Percentiles rank a stretch among this genome's conserved stretches.
These are phyloP conservation scores for Sericinus montela DNA, from an alignment of 2,888 invertebrate genomes.

Conservation along the genomic window DNA sequence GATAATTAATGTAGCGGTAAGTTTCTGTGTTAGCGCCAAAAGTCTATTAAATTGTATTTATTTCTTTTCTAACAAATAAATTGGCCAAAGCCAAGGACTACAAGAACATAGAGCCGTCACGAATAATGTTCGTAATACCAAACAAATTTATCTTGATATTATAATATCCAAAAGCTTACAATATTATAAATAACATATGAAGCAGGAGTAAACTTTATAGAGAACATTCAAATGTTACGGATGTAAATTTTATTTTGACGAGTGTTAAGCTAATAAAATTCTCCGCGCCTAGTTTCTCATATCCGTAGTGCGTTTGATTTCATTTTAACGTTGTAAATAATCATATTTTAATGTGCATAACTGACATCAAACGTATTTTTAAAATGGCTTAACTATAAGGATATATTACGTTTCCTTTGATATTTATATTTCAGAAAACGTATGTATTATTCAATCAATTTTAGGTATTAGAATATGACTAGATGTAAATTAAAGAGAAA, in stretches of 20 bases:
- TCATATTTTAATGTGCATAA: constrained; percentile 6
- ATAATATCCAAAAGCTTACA: neutral
- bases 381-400: neutral
- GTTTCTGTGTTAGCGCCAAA: too few species aligned
- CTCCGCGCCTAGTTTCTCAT: constrained; percentile 8
- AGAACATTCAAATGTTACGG: constrained; percentile 12
- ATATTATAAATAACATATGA: constrained; percentile 4
- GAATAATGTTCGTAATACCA: neutral
- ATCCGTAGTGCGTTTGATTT: constrained; percentile 6
- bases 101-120: neutral
- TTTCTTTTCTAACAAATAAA: too few species aligned
- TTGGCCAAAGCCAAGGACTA: too few species aligned
- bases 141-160: neutral
- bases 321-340: constrained; percentile 12
- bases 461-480: too few species aligned
- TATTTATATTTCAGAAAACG: too few species aligned
- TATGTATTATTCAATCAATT: too few species aligned
- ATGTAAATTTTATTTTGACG: constrained; percentile 12
- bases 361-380: constrained; percentile 9
- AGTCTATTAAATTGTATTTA: too few species aligned
- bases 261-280: constrained; percentile 17
- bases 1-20: too few species aligned
- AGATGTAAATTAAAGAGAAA: too few species aligned
- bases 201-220: constrained; percentile 1
- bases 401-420: too few species aligned